phyloP scores from a whole-genome alignment of 2,888 invertebrate genomes.

The Lottia gigantea region DNA sequence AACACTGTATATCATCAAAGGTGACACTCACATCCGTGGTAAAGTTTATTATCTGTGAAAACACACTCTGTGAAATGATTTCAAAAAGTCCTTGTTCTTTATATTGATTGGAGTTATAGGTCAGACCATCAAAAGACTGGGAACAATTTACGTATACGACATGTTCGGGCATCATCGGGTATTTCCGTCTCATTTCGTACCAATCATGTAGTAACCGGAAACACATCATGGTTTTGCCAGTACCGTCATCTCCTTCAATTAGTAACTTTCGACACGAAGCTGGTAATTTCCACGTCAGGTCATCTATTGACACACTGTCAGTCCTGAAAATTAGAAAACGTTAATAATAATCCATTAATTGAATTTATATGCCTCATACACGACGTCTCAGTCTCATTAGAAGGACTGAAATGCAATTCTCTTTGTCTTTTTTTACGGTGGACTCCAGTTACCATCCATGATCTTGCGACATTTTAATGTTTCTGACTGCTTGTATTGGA shows the following conservation, averaged over 20 bases:
- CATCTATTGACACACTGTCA: constrained; percentile 34
- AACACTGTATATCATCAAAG: constrained; percentile 26
- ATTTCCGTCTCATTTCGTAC: constrained; percentile 32
- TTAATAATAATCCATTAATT: too few relatives aligned
- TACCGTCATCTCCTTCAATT: constrained; percentile 38
- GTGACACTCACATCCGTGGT: neutral
- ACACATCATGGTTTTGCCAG: constrained; percentile 37
- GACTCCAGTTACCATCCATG: too few relatives aligned
- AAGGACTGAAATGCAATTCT: too few relatives aligned
- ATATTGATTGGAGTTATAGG: neutral
- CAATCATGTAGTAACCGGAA: constrained; percentile 33
- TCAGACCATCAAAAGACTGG: constrained; percentile 2
- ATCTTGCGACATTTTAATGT: too few relatives aligned
- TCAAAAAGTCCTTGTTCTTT: neutral
- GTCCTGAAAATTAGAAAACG: constrained; percentile 19
- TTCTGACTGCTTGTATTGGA: too few relatives aligned
- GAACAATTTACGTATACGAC: constrained; percentile 19
- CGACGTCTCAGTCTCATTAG: too few relatives aligned
- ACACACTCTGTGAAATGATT: neutral
- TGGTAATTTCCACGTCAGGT: constrained; percentile 29
- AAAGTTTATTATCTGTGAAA: neutral
- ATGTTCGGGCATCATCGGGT: constrained; percentile 21
- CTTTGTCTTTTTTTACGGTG: too few relatives aligned
- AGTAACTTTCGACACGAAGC: constrained; percentile 29
- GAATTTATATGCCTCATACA: too few relatives aligned